Percentiles rank a stretch among this genome's conserved stretches.
Conservation (phyloP, 2,797 vertebrate species). For the Halcyon leucocephala region DNA sequence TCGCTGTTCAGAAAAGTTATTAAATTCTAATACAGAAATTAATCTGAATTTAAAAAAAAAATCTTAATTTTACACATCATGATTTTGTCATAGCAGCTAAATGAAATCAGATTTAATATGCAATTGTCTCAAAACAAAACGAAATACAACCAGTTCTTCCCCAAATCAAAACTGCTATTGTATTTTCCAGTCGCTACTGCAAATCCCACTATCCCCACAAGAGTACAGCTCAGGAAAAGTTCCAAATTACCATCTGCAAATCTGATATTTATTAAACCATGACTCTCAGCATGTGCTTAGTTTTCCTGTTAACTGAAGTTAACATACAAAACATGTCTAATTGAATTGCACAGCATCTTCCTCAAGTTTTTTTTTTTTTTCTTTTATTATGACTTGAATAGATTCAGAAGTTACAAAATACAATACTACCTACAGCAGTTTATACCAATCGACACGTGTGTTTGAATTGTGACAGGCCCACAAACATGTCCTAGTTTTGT, state of each 20-base stretch:
- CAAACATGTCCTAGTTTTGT: not conserved
- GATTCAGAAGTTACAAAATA: not conserved
- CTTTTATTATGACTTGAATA: not conserved
- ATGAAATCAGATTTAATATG: not conserved
- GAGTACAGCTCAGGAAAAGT: not conserved
- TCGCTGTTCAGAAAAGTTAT: conserved; percentile 3
- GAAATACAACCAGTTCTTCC: not conserved
- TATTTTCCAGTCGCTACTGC: not conserved
- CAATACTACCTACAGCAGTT: not conserved
- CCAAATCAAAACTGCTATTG: not conserved
- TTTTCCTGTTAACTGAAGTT: not conserved
- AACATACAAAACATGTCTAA: not conserved
- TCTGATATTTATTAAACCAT: not conserved
- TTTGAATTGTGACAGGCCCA: not conserved
- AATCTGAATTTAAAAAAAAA: not conserved
- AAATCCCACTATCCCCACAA: not conserved
- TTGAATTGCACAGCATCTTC: not conserved
- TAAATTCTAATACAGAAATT: conserved; percentile 4
- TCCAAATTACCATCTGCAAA: not conserved
- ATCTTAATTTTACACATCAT: not conserved
- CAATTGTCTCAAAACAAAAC: not conserved
- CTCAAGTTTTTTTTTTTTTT: not conserved
- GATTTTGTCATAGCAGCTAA: not conserved
- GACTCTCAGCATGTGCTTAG: not conserved
- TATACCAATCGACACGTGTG: not conserved